Base-by-base conservation (phyloP, 2,113 vertebrate species). In the Narcine bancroftii region DNA sequence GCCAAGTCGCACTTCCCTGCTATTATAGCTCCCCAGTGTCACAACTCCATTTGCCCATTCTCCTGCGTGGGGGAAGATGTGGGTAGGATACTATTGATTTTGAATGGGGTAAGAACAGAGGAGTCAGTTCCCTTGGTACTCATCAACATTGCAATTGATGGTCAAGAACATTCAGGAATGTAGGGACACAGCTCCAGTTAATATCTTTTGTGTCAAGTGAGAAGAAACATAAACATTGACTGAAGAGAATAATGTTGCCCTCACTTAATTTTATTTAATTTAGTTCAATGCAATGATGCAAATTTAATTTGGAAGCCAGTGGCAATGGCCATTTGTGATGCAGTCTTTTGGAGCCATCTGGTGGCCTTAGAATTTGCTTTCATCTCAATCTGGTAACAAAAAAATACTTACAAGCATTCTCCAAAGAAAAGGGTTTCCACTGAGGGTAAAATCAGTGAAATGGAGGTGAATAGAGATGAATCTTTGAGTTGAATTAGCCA, bases 221-320 rank as follows among this genome's bases (percentile, higher is more conserved):
- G 93, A 94, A 93, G 91, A 94, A 95, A 93, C 95, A 95, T 95
- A 95, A 94, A 92, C 92, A 94, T 94, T 93, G 93, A 95, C 95
- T 96, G 95, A 96, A 95, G 95, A 96, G 96, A 97, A 97, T 95
- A 94, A 96, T 97, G 95, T 95, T 95, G 95, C 96, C 93, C 75
- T 95, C 93, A 95, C 94, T 96, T 96, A 96, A 97, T 97, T 97
- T 97, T 95, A 96, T 95, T 96, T 97, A 96, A 97, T 95, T 96
- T 93, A n/a, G 93, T 69, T 10, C 95, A 96, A 96, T 95, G 95
- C 94, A 93, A 94, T 93, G 95, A 93, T 95, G 93, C 94, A 93
- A 92, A 94, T 92, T 92, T 92, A 93, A 93, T 95, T 92, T 75
- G 93, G 50, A 11, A 94, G 93, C 77, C n/a, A n/a, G 26, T 92